Percentiles rank a stretch among this genome's conserved stretches.
Conservation (phyloP, 2,888 invertebrate genomes). For the Andrena haemorrhoa region DNA sequence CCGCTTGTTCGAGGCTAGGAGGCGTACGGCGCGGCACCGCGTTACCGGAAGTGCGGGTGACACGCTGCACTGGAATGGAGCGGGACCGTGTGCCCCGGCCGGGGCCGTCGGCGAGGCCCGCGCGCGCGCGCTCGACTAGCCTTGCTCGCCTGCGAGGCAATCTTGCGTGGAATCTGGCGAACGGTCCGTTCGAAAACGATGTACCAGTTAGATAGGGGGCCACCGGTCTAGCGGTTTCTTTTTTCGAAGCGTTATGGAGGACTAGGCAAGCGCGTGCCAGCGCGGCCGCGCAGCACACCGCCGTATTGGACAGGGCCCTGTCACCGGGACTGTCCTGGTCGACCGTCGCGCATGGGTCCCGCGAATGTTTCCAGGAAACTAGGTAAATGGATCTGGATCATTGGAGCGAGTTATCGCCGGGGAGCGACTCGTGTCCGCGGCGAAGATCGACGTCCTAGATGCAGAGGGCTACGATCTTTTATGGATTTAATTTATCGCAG, state of each 20-base stretch:
- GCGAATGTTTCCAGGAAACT: constrained; percentile 68
- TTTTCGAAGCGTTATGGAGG: constrained; percentile 48
- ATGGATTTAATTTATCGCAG: constrained; percentile 33
- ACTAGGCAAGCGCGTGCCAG: constrained; percentile 60
- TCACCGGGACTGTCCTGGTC: constrained; percentile 8
- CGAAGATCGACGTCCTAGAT: constrained; percentile 38
- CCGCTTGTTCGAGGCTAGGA: constrained; percentile 43
- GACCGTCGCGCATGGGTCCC: background rate
- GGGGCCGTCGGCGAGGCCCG: constrained; percentile 12
- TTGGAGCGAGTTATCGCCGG: constrained; percentile 51
- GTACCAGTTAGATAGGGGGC: constrained; percentile 76
- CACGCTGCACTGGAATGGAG: constrained; percentile 63
- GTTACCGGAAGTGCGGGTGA: constrained; percentile 69
- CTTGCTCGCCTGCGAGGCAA: constrained; percentile 50
- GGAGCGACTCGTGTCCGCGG: constrained; percentile 13
- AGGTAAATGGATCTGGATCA: constrained; percentile 78
- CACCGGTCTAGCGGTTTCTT: constrained; percentile 72
- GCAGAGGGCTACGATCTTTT: constrained; percentile 26
- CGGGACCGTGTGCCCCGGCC: background rate
- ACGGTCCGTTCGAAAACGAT: constrained; percentile 74
- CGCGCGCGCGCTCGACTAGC: constrained; percentile 26
- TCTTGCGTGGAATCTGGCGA: constrained; percentile 72
- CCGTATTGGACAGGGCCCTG: background rate
- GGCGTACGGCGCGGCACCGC: constrained; percentile 1
- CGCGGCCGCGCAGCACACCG: constrained; percentile 21